Percentiles rank a stretch among this genome's conserved stretches.
Evolutionary conservation across 2,113 vertebrate species (phyloP).

Genomic region (Morone chrysops): DNA sequence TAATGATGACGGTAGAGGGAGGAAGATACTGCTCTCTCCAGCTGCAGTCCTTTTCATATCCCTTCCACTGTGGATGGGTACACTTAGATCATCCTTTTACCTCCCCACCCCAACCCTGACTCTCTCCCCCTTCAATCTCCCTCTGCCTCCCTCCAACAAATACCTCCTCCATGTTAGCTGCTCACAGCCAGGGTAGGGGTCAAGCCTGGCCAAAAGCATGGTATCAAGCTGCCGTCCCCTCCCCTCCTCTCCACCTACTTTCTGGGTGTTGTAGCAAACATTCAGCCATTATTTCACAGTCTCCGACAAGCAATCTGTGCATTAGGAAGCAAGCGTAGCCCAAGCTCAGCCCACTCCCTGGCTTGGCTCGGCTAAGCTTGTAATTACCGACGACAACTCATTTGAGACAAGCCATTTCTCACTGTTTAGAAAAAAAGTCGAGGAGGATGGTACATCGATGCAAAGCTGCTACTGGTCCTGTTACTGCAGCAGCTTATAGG

Average conservation of each 20-base stretch:
- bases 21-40: conserved; percentile 55
- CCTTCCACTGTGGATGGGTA: conserved; percentile 32
- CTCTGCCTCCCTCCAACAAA: conserved; percentile 23
- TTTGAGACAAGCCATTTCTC: conserved; percentile 57
- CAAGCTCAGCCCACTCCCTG: conserved; percentile 47
- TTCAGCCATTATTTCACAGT: conserved; percentile 57
- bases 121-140: not conserved
- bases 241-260: conserved; percentile 41
- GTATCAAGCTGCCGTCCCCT: not conserved
- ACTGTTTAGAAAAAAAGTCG: conserved; percentile 7
- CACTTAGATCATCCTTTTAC: conserved; percentile 59
- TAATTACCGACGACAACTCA: conserved; percentile 69
- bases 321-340: conserved; percentile 73
- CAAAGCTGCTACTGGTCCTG: conserved; percentile 18
- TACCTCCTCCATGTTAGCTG: conserved; percentile 36
- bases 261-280: conserved; percentile 42
- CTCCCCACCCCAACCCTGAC: not conserved
- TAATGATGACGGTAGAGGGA: conserved; percentile 51
- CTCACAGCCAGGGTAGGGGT: conserved; percentile 15
- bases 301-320: conserved; percentile 70
- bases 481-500: not conserved
- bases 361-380: conserved; percentile 55
- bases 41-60: conserved; percentile 59
- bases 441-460: conserved; percentile 31
- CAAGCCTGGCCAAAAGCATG: not conserved